phyloP scores from a whole-genome alignment of 2,113 vertebrate genomes.

The Condylura cristata region DNA sequence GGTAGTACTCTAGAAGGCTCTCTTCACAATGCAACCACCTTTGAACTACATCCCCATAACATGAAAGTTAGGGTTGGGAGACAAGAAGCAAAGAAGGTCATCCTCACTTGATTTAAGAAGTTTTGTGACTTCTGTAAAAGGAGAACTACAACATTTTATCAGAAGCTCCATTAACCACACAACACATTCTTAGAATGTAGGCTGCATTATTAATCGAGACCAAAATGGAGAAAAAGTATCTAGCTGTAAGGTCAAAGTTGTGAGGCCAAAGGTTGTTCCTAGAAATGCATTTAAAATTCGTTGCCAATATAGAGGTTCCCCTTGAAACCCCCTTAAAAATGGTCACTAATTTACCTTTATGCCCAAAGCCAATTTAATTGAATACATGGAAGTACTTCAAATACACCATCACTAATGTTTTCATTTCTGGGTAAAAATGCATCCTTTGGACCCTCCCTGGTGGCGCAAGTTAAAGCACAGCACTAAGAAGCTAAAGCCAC shows the following conservation, averaged over 20 bases:
- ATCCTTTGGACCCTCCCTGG: too few relatives aligned
- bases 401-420: neutral
- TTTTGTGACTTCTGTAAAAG: neutral
- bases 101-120: neutral
- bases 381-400: neutral
- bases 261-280: neutral
- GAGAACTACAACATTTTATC: neutral
- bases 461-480: too few relatives aligned
- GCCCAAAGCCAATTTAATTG: neutral
- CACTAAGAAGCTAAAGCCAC: too few relatives aligned
- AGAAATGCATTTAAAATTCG: neutral
- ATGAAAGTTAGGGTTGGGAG: neutral
- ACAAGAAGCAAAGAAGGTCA: neutral
- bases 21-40: neutral
- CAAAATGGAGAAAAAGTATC: neutral
- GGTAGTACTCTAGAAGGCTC: neutral
- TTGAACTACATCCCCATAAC: neutral
- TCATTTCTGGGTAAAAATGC: neutral
- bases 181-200: neutral
- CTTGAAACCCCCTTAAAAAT: neutral
- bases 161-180: slow-evolving; percentile 27
- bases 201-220: neutral
- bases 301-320: neutral
- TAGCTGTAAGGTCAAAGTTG: neutral
- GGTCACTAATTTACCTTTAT: neutral